Evolutionary conservation across 2,888 invertebrate genomes (phyloP).

Genomic region (Spisula subtruncata): DNA sequence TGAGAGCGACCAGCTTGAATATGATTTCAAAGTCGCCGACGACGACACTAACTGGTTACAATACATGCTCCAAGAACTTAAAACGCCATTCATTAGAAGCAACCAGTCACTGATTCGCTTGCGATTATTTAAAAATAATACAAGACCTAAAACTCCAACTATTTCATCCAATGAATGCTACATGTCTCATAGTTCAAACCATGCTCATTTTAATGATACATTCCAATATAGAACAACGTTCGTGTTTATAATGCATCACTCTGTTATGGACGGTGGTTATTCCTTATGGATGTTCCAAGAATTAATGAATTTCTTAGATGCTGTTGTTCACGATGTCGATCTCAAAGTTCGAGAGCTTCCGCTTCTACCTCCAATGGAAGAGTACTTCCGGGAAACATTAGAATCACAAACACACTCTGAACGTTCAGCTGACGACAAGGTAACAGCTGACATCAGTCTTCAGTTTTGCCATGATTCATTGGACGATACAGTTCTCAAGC

Average conservation of each 20-base stretch:
- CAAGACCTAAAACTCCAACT: background rate
- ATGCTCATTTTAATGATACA: background rate
- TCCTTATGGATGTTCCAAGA: conserved; percentile 68
- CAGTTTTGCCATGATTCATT: conserved; percentile 40
- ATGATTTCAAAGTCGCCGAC: conserved; percentile 47
- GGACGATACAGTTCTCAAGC: conserved; percentile 37
- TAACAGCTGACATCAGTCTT: background rate
- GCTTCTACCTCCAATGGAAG: conserved; percentile 61
- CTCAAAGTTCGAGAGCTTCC: conserved; percentile 51
- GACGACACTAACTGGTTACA: conserved; percentile 59
- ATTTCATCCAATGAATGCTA: background rate
- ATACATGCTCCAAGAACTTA: conserved; percentile 57
- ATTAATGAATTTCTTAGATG: conserved; percentile 64
- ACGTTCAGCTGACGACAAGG: background rate
- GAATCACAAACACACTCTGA: background rate
- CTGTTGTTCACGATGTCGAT: conserved; percentile 23
- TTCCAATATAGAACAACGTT: conserved; percentile 52
- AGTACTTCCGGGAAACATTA: conserved; percentile 33
- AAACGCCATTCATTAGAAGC: conserved; percentile 40
- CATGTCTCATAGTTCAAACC: background rate
- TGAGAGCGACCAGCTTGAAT: conserved; percentile 23
- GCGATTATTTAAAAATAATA: conserved; percentile 41
- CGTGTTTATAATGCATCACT: conserved; percentile 65
- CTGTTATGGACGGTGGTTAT: conserved; percentile 68
- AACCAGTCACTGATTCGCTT: conserved; percentile 55